These are phyloP conservation scores for Phytoseiulus persimilis DNA, from an alignment of 2,888 invertebrate species.

Conservation along the genomic window DNA sequence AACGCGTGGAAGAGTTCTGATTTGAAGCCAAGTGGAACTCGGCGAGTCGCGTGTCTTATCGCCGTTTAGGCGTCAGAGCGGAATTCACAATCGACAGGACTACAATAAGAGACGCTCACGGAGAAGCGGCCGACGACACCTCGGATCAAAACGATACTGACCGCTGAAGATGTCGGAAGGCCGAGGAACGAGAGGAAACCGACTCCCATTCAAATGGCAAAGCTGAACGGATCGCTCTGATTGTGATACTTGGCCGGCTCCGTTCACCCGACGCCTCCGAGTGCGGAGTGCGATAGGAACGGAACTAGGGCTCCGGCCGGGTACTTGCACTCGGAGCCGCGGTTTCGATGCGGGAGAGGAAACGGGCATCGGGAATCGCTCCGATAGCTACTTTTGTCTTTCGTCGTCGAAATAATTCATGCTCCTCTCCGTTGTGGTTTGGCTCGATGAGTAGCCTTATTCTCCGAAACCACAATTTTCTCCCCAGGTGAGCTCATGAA, in stretches of 20 bases:
- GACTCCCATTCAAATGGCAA: neutral
- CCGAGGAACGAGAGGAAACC: neutral
- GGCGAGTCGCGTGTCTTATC: neutral
- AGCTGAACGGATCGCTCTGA: neutral
- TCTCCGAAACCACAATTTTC: neutral
- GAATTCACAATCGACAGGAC: neutral
- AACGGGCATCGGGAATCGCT: too few relatives aligned
- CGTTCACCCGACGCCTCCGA: too few relatives aligned
- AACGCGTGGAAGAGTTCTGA: neutral
- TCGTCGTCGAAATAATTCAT: neutral
- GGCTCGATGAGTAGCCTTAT: neutral
- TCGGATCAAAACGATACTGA: neutral
- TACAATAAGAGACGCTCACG: neutral
- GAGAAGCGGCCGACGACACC: neutral
- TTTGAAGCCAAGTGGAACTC: neutral
- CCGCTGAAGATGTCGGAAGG: neutral
- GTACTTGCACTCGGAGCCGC: too few relatives aligned
- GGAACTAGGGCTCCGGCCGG: too few relatives aligned
- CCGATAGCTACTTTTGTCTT: neutral
- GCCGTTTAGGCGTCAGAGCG: neutral
- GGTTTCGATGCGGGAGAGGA: too few relatives aligned
- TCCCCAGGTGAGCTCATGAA: neutral
- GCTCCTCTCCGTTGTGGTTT: neutral
- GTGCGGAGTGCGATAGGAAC: too few relatives aligned
- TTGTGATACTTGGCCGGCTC: neutral